Evolutionary conservation across 1,140 invertebrate genomes (phyloP).

Genomic region (Zaprionus vittiger): DNA sequence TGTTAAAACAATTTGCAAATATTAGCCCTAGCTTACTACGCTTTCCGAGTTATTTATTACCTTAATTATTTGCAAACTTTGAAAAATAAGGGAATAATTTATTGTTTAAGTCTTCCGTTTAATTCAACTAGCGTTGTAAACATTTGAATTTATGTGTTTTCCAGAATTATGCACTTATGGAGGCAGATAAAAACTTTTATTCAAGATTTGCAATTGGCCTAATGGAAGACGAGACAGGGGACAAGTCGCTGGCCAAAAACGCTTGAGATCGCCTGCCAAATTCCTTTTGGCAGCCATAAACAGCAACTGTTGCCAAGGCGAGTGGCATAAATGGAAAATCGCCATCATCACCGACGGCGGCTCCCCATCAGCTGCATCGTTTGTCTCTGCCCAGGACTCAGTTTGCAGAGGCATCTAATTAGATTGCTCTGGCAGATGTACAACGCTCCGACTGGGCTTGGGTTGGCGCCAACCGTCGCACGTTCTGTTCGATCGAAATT

Average conservation of each 20-base stretch:
- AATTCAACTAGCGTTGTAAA: slow-evolving; percentile 35
- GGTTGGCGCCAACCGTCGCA: slow-evolving; percentile 18
- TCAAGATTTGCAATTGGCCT: slow-evolving; percentile 46
- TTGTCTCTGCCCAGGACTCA: slow-evolving; percentile 5
- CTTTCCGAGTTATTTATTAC: not conserved
- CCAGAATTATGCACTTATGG: slow-evolving; percentile 58
- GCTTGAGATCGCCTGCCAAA: slow-evolving; percentile 53
- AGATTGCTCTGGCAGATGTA: slow-evolving; percentile 62
- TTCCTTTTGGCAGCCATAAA: slow-evolving; percentile 73
- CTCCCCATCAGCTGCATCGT: slow-evolving; percentile 8
- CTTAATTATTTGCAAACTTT: slow-evolving; percentile 8
- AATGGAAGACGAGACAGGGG: slow-evolving; percentile 27
- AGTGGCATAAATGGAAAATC: slow-evolving; percentile 76
- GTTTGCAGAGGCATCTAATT: slow-evolving; percentile 57
- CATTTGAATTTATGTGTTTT: slow-evolving; percentile 75
- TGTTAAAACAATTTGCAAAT: not conserved
- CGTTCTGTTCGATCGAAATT: slow-evolving; percentile 61
- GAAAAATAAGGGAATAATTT: not conserved
- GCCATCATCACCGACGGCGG: slow-evolving; percentile 54
- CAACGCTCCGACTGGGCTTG: slow-evolving; percentile 16
- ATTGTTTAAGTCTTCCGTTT: slow-evolving; percentile 13
- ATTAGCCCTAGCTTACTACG: not conserved
- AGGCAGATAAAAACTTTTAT: slow-evolving; percentile 45
- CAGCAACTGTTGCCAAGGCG: slow-evolving; percentile 77
- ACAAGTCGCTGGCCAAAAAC: slow-evolving; percentile 17